These are phyloP conservation scores for Tachysurus fulvidraco DNA, from an alignment of 2,113 vertebrate species.

Conservation along the genomic window DNA sequence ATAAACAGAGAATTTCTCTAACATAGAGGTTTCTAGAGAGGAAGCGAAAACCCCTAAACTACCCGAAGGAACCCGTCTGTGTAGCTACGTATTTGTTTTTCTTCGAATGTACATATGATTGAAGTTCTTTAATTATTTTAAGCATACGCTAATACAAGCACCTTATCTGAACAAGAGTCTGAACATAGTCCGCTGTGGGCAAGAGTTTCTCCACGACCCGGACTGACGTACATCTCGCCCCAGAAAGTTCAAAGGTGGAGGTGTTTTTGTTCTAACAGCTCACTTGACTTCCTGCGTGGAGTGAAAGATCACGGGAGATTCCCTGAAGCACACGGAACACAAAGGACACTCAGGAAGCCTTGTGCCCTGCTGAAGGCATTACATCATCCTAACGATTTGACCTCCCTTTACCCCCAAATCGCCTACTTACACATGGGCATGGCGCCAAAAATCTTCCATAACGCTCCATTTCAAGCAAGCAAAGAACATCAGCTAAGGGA, in stretches of 20 bases:
- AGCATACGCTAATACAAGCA: background rate
- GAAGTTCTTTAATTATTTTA: background rate
- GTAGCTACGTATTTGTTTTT: background rate
- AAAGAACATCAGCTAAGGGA: slow-evolving; percentile 26
- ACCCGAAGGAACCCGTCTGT: background rate
- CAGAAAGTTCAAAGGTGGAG: slow-evolving; percentile 37
- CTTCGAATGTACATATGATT: background rate
- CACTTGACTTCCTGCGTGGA: slow-evolving; percentile 42
- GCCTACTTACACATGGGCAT: slow-evolving; percentile 48
- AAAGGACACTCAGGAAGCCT: slow-evolving; percentile 64
- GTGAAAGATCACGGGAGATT: slow-evolving; percentile 40
- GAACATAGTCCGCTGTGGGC: background rate
- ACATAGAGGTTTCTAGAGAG: background rate
- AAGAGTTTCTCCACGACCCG: background rate
- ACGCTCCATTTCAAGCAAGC: slow-evolving; percentile 7
- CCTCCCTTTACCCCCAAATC: slow-evolving; percentile 66
- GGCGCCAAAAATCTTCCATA: slow-evolving; percentile 26
- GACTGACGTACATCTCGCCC: background rate
- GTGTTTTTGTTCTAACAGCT: slow-evolving; percentile 32
- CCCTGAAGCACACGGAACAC: slow-evolving; percentile 52
- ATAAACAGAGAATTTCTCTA: background rate
- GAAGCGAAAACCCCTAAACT: background rate
- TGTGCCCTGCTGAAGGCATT: slow-evolving; percentile 66
- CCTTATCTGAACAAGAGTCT: background rate
- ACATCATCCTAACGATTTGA: slow-evolving; percentile 68